Evolutionary conservation across 1,140 invertebrate species (phyloP).

Genomic region (Drosophila nasuta): DNA sequence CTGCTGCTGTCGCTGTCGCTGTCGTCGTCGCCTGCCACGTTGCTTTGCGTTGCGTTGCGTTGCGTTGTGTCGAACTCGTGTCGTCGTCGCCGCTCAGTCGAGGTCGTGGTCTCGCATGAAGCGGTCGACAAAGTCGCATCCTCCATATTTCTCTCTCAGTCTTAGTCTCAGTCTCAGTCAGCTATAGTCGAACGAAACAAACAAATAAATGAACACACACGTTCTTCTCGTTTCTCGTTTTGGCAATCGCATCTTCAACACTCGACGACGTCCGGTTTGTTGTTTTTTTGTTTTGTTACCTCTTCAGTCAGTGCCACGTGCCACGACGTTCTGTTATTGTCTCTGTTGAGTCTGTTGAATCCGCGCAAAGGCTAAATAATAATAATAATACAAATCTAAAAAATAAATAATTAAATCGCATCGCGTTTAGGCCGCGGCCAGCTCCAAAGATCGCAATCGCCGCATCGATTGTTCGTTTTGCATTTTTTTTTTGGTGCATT

Average conservation of each 20-base stretch:
- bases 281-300: too few relatives aligned
- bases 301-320: constrained; percentile 3
- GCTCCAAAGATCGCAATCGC: too few relatives aligned
- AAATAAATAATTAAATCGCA: background rate
- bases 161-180: too few relatives aligned
- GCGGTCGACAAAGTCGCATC: constrained; percentile 50
- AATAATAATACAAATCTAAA: too few relatives aligned
- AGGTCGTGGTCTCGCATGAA: constrained; percentile 66
- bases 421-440: background rate
- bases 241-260: background rate
- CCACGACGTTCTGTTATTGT: constrained; percentile 3
- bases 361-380: background rate
- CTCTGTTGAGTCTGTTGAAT: background rate
- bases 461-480: background rate
- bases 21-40: constrained; percentile 23
- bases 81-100: constrained; percentile 52
- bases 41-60: constrained; percentile 5
- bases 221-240: too few relatives aligned
- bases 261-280: constrained; percentile 15
- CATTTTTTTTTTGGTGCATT: constrained; percentile 35
- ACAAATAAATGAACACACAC: too few relatives aligned
- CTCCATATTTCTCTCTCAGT: constrained; percentile 5
- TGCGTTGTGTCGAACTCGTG: constrained; percentile 21
- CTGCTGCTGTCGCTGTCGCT: constrained; percentile 7
- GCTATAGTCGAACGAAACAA: too few relatives aligned